phyloP scores from a whole-genome alignment of 2,113 vertebrate genomes.

The Chlamydotis undulata region DNA sequence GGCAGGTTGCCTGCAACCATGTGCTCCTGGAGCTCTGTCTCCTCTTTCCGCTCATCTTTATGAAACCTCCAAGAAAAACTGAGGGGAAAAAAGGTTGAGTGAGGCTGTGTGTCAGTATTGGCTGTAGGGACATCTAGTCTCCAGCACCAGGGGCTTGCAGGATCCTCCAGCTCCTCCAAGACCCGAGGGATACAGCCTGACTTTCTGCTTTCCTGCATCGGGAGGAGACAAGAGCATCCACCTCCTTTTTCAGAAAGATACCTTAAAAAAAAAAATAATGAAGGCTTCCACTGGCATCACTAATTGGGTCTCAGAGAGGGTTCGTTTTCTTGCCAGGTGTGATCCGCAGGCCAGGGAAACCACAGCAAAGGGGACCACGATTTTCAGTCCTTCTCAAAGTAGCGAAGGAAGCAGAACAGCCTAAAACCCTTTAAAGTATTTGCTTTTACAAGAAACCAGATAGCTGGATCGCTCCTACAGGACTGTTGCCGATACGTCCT shows the following conservation, averaged over 20 bases:
- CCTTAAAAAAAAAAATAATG: background rate
- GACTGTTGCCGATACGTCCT: background rate
- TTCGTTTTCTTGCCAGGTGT: background rate
- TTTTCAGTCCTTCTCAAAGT: background rate
- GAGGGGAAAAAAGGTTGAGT: background rate
- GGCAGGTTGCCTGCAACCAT: fast-evolving
- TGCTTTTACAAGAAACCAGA: constrained; percentile 54
- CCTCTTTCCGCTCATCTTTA: background rate
- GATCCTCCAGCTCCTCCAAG: background rate
- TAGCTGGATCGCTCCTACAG: background rate
- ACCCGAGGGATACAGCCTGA: background rate
- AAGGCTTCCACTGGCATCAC: background rate
- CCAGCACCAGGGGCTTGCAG: background rate
- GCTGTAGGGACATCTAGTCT: background rate
- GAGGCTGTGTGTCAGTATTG: background rate
- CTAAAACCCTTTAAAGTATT: background rate
- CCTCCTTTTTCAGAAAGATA: background rate
- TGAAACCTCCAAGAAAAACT: background rate
- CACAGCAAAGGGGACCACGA: background rate
- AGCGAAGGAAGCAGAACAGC: background rate
- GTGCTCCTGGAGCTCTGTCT: background rate
- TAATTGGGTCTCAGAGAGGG: background rate
- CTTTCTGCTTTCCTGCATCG: background rate
- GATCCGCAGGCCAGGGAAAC: background rate
- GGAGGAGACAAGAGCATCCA: background rate